Evolutionary conservation across 1,140 invertebrate species (phyloP).

Genomic region (Drosophila varians): DNA sequence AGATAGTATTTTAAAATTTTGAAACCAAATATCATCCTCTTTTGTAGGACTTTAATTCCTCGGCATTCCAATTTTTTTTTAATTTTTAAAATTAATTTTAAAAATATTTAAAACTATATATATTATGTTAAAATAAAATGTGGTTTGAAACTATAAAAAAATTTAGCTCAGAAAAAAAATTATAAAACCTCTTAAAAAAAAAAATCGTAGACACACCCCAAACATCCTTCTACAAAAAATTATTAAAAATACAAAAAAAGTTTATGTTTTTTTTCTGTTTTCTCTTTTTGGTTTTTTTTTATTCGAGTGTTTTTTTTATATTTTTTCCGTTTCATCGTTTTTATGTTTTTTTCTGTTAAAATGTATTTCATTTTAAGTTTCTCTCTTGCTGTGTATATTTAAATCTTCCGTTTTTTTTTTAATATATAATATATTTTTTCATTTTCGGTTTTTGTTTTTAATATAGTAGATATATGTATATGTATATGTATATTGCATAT

Average conservation of each 20-base stretch:
- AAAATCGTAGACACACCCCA: no score
- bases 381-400: slow-evolving; percentile 41
- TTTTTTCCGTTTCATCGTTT: slow-evolving; percentile 38
- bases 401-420: slow-evolving; percentile 11
- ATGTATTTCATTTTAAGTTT: slow-evolving; percentile 64
- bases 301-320: slow-evolving; percentile 60
- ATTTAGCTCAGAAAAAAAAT: no score
- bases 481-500: slow-evolving; percentile 3
- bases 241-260: neutral
- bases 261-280: slow-evolving; percentile 39
- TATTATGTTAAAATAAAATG: no score
- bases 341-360: slow-evolving; percentile 72
- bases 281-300: slow-evolving; percentile 52
- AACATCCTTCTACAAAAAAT: no score
- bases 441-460: slow-evolving; percentile 19
- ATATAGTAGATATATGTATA: slow-evolving; percentile 54
- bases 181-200: neutral
- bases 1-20: no score
- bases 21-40: no score
- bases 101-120: no score
- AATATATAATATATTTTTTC: slow-evolving; percentile 33
- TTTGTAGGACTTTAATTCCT: no score
- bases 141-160: no score
- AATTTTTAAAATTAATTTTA: no score
- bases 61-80: no score